Evolutionary conservation across 2,888 invertebrate species (phyloP).

Genomic region (Dasysyrphus tricinctus): DNA sequence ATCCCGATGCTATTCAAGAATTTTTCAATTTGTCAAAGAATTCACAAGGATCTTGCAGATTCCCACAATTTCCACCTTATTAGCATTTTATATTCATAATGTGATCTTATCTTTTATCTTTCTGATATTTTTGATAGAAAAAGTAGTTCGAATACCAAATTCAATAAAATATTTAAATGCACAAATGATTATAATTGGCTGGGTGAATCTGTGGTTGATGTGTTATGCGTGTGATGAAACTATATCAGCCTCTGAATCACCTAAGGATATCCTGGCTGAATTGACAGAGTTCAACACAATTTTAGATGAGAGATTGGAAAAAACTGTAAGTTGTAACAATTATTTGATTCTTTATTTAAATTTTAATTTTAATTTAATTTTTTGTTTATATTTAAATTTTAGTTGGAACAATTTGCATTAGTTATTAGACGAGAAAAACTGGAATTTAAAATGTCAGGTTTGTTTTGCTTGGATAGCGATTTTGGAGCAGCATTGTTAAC

Average conservation of each 20-base stretch:
- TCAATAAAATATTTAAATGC: not conserved
- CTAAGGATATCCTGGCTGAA: not conserved
- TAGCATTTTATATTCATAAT: not conserved
- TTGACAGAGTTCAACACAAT: not conserved
- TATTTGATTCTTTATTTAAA: not conserved
- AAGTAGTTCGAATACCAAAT: not conserved
- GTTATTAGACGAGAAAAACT: not conserved
- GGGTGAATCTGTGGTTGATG: not conserved
- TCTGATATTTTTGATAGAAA: not conserved
- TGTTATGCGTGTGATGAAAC: not conserved
- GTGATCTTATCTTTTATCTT: not conserved
- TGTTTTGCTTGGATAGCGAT: not conserved
- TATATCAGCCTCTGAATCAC: not conserved
- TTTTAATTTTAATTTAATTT: not conserved
- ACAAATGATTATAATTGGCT: not conserved
- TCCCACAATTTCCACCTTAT: not conserved
- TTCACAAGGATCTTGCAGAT: not conserved
- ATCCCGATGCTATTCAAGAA: not conserved
- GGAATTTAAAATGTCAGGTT: not conserved
- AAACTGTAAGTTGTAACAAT: not conserved
- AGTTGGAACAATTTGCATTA: not conserved
- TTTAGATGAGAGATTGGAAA: not conserved
- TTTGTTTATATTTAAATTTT: not conserved
- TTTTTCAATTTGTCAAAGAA: not conserved
- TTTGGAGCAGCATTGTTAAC: not conserved